These are phyloP conservation scores for Corvus moneduloides DNA, from an alignment of 2,113 vertebrate genomes.

Conservation along the genomic window DNA sequence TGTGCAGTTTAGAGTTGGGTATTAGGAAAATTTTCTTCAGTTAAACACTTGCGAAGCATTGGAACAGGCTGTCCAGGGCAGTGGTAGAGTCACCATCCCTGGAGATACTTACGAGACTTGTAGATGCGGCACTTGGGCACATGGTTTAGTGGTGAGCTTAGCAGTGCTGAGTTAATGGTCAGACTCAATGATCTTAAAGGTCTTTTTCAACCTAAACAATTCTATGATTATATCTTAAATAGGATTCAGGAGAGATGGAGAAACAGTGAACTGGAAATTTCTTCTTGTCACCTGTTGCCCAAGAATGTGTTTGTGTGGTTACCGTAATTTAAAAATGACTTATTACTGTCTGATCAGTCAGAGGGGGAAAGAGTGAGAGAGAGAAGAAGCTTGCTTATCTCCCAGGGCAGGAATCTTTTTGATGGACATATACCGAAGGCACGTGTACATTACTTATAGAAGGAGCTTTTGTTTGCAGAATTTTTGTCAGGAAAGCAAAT, in stretches of 20 bases:
- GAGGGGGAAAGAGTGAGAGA: background rate
- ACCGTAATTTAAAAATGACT: background rate
- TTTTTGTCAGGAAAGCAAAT: slow-evolving; percentile 49
- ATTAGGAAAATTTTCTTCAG: background rate
- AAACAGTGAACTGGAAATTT: background rate
- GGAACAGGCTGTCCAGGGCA: background rate
- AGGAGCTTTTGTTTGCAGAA: slow-evolving; percentile 20
- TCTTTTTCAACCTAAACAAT: background rate
- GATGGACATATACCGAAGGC: background rate
- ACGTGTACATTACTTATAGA: background rate
- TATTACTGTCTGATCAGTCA: background rate
- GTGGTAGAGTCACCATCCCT: background rate
- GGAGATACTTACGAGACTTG: background rate
- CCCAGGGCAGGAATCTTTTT: background rate
- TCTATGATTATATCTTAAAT: background rate
- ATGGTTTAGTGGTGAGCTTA: background rate
- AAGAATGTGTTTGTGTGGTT: background rate
- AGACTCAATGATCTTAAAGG: background rate
- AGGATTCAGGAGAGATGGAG: background rate
- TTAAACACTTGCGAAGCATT: background rate
- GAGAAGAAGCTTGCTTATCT: background rate
- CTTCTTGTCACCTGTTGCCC: background rate
- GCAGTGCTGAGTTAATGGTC: background rate
- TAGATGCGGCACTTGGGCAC: background rate
- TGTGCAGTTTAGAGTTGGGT: background rate